Percentiles rank a stretch among this genome's conserved stretches.
phyloP scores from a whole-genome alignment of 2,888 invertebrate species.

The Pseudococcus longispinus region DNA sequence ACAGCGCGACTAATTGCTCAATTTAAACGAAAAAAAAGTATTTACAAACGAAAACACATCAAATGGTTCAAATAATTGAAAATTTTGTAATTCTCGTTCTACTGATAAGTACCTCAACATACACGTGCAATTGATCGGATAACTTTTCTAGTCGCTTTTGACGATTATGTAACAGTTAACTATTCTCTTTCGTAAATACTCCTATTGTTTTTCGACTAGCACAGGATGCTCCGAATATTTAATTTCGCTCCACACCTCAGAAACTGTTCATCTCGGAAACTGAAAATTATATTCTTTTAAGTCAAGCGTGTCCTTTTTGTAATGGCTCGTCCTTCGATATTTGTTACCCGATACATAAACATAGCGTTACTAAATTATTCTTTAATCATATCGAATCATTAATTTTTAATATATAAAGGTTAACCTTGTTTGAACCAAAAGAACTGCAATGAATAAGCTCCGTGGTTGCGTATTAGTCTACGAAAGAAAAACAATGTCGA shows the following conservation, averaged over 20 bases:
- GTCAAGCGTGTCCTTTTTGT: constrained; percentile 48
- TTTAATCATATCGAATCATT: constrained; percentile 52
- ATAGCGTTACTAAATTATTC: constrained; percentile 41
- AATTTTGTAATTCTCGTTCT: neutral
- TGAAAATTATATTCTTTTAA: constrained; percentile 53
- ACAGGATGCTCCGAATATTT: constrained; percentile 54
- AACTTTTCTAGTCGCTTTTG: neutral
- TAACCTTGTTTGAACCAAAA: constrained; percentile 32
- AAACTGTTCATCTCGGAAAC: constrained; percentile 46
- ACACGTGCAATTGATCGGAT: neutral
- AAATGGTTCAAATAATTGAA: neutral
- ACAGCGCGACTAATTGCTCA: neutral
- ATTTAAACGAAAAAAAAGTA: neutral
- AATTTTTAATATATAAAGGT: constrained; percentile 46
- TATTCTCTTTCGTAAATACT: constrained; percentile 47
- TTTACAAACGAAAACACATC: neutral
- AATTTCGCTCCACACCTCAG: constrained; percentile 49
- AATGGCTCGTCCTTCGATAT: constrained; percentile 53
- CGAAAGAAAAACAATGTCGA: neutral
- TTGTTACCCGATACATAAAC: constrained; percentile 20
- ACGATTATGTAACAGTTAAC: constrained; percentile 22
- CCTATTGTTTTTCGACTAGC: constrained; percentile 34
- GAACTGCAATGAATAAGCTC: neutral
- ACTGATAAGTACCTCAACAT: neutral
- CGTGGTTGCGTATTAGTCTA: neutral